Evolutionary conservation across 2,888 invertebrate species (phyloP).

Genomic region (Calephelis perditalis): DNA sequence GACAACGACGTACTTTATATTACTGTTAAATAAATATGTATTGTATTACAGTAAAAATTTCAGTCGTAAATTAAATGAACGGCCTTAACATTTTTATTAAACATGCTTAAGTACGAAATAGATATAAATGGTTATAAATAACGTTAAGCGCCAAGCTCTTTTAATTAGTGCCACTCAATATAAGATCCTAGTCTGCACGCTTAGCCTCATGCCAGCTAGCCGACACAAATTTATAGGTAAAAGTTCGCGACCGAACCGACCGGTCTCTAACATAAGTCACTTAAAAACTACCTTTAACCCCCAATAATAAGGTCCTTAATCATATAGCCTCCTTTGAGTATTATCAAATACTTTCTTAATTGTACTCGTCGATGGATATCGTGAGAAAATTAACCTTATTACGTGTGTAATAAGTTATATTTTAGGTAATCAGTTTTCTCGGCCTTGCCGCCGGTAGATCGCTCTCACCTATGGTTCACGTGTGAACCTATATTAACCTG

Average conservation of each 20-base stretch:
- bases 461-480: conserved; percentile 75
- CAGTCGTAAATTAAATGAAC: too few species aligned
- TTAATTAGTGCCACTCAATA: conserved; percentile 34
- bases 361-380: conserved; percentile 54
- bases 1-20: too few species aligned
- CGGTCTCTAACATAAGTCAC: conserved; percentile 45
- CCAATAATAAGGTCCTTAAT: conserved; percentile 47
- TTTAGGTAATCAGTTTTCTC: conserved; percentile 54
- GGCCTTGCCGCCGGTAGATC: conserved; percentile 74
- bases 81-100: too few species aligned
- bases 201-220: conserved; percentile 57
- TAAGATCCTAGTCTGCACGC: conserved; percentile 58
- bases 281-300: conserved; percentile 47
- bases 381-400: conserved; percentile 65
- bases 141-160: conserved; percentile 12
- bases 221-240: conserved; percentile 78
- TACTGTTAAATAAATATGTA: too few species aligned
- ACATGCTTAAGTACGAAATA: not conserved
- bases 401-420: conserved; percentile 47
- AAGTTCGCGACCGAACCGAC: conserved; percentile 75
- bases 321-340: conserved; percentile 37
- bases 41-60: too few species aligned
- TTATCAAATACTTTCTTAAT: conserved; percentile 77
- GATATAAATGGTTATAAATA: conserved; percentile 8
- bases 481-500: conserved; percentile 74